Base-by-base conservation (phyloP, 2,797 vertebrate genomes). In the Nasua narica region DNA sequence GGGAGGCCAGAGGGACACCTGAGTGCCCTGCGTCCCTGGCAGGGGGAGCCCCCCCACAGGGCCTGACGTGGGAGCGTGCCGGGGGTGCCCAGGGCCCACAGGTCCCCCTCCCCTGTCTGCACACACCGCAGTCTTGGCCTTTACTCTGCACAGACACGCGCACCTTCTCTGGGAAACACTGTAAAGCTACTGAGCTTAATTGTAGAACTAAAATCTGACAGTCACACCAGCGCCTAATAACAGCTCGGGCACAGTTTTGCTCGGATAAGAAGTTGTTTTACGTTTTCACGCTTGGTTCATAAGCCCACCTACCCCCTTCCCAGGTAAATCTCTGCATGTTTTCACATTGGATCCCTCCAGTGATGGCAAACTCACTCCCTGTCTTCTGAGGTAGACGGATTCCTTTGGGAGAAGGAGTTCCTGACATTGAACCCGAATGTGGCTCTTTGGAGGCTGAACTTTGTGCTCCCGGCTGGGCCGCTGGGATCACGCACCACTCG, bases 1-100 rank as follows among this genome's bases (percentile, higher is more conserved):
- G 60, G 74, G 76, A 58, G 32, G 54, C 29, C 19, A 11, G 0
- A 0, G 43, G 43, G 74, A 46, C 21, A 18, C 46, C n/a, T 1
- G n/a, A 18, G 1, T 14, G 48, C 5, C 19, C 8, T 1, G 9
- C 0, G 5, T 27, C 13, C 0, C 48, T 1, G 13, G 67, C 46
- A 29, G 37, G 19, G 2, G n/a, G 46, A 32, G 7, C 4, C 6
- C 6, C 23, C 21, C 43, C 0, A 5, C 12, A 52, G 25, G 13
- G 56, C 48, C 19, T 0, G 0, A 32, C 40, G 35, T 10, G n/a
- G 84, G 40, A 25, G 15, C 4, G 4, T 0, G 2, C 0, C 0
- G 5, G 18, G 27, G 6, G 7, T 40, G 12, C 12, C 7, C 27
- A 52, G 43, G 6, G 16, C 19, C 35, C 46, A 19, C 12, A 2